These are phyloP conservation scores for Gadopsis marmoratus DNA, from an alignment of 2,797 vertebrate genomes.

Conservation along the genomic window DNA sequence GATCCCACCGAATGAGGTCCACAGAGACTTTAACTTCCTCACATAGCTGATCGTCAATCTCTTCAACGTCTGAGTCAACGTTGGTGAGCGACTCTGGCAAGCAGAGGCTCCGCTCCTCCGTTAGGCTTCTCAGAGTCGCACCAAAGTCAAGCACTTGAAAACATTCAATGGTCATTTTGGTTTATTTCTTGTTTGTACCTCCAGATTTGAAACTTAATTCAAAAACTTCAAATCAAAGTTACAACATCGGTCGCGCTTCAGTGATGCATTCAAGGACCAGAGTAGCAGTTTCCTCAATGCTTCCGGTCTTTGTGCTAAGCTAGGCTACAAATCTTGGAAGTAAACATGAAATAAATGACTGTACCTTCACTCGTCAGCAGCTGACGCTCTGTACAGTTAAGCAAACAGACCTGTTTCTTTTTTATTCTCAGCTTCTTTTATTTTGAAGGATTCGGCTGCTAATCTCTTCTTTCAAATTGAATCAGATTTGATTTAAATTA, in stretches of 20 bases:
- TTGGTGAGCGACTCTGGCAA: not conserved
- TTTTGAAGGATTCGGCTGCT: too few species aligned
- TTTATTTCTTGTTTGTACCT: not conserved
- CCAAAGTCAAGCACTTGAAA: not conserved
- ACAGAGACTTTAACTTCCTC: constrained; percentile 39
- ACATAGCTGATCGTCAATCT: not conserved
- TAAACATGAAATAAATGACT: too few species aligned
- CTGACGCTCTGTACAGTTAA: too few species aligned
- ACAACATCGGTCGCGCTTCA: too few species aligned
- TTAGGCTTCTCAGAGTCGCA: constrained; percentile 1
- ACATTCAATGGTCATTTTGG: not conserved
- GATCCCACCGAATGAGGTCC: constrained; percentile 18
- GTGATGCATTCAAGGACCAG: too few species aligned
- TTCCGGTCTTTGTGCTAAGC: not conserved
- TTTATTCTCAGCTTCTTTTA: too few species aligned
- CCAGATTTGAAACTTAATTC: not conserved
- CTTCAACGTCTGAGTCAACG: constrained; percentile 20
- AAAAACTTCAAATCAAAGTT: too few species aligned
- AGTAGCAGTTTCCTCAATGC: too few species aligned
- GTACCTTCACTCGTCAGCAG: too few species aligned
- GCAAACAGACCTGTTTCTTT: too few species aligned
- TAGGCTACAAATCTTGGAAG: not conserved
- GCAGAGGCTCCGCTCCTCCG: not conserved
- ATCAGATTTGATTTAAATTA: too few species aligned
- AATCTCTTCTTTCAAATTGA: too few species aligned